Base-by-base conservation (phyloP, 2,113 vertebrate species). In the Rhizomys pruinosus region DNA sequence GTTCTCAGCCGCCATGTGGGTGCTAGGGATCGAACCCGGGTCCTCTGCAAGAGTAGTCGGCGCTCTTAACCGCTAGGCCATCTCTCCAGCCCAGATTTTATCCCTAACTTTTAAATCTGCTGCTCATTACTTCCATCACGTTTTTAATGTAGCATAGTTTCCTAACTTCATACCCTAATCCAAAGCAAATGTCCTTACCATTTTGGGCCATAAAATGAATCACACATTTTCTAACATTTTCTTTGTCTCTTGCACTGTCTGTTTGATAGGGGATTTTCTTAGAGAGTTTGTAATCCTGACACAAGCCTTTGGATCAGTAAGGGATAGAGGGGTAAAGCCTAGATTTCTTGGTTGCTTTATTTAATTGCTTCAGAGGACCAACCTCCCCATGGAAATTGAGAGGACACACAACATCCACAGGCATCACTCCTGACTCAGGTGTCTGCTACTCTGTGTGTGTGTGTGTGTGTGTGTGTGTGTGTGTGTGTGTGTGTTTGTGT, bases 101-200 rank as follows among this genome's bases (percentile, higher is more conserved):
- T 63, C 69, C 39, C 27, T 73, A 5, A n/a, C 52, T 57, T 71
- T 96, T 59, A 86, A 89, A 55, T 63, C 71, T 64, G 32, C 64
- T 68, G 27, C 69, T 81, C 32, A 61, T 23, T 55, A 32, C 34
- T 81, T 87, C 42, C 7, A 88, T 61, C 37, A 5, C 6, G 7
- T 76, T 87, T 95, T 81, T 64, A 25, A 90, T 71, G 76, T 42
- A 22, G 19, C 88, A 86, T 73, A 57, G 11, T 47, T 89, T 73
- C 44, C 74, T 86, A 59, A 86, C 6, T 5, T 63, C 22, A 29
- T 6, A 68, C 6, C 27, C 55, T 90, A n/a, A 79, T 71, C 84
- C 52, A 93, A 69, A 80, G 61, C 61, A 69, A 88, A 68, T 55
- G 5, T 39, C 7, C 25, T 69, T 32, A 64, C 16, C 84, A 59